These are phyloP conservation scores for Gorsachius magnificus DNA, from an alignment of 2,797 vertebrate species.

Conservation along the genomic window DNA sequence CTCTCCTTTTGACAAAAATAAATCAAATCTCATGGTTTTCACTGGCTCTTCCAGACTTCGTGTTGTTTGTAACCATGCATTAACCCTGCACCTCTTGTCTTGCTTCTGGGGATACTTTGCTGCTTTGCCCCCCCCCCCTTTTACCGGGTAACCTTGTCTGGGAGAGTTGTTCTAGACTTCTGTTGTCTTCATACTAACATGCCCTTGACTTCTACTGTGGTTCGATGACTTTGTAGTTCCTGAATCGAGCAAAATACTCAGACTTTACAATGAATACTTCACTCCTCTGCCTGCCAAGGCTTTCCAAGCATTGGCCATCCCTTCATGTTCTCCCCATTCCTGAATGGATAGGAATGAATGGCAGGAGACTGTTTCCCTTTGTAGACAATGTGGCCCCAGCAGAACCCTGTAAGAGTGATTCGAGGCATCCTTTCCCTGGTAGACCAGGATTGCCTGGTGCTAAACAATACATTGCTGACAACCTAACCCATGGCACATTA, in stretches of 20 bases:
- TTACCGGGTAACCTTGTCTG: neutral
- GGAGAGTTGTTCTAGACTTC: neutral
- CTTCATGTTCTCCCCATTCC: neutral
- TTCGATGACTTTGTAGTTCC: neutral
- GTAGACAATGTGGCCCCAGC: neutral
- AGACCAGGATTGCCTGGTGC: neutral
- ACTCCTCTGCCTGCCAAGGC: neutral
- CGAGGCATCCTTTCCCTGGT: neutral
- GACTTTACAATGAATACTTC: rapidly evolving
- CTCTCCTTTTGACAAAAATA: neutral
- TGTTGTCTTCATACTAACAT: neutral
- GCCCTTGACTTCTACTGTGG: neutral
- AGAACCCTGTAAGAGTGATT: neutral
- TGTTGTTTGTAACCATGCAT: neutral
- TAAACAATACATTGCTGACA: neutral
- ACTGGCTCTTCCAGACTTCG: neutral
- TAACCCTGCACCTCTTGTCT: neutral
- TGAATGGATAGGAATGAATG: neutral
- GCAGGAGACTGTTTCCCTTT: neutral
- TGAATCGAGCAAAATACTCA: neutral
- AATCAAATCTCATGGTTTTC: neutral
- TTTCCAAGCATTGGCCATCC: neutral
- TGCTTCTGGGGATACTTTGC: neutral
- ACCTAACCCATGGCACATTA: rapidly evolving
- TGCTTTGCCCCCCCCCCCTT: neutral